Conservation (phyloP, 1,140 invertebrate genomes). For the Acromyrmex charruanus region DNA sequence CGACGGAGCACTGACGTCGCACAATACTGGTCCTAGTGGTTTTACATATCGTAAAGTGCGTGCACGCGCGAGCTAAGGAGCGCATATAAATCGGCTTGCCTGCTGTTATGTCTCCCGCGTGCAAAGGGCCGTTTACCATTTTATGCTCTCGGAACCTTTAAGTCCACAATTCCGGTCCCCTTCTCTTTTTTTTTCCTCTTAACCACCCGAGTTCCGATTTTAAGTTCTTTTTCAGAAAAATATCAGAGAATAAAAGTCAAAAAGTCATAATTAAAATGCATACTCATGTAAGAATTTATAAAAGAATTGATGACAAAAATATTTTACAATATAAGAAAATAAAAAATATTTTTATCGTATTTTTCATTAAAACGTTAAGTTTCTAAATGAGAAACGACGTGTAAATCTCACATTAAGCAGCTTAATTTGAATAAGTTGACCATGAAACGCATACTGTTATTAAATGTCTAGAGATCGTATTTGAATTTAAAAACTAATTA, state of each 20-base stretch:
- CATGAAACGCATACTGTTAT: not conserved
- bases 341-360: not conserved
- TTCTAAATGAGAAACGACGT: not conserved
- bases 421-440: constrained; percentile 24
- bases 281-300: not conserved
- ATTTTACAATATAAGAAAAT: not conserved
- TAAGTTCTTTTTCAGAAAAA: not conserved
- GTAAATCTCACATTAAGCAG: not conserved
- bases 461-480: not conserved
- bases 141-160: constrained; percentile 75
- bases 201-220: constrained; percentile 29
- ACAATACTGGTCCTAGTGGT: constrained; percentile 75
- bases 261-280: not conserved
- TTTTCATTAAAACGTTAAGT: not conserved
- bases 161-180: constrained; percentile 12
- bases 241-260: not conserved
- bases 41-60: constrained; percentile 82
- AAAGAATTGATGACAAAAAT: not conserved
- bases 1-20: constrained; percentile 72
- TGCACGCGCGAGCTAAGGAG: constrained; percentile 77
- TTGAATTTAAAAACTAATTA: constrained; percentile 22
- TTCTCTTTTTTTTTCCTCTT: not conserved
- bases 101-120: constrained; percentile 80
- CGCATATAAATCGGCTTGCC: constrained; percentile 80
- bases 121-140: constrained; percentile 77